Evolutionary conservation across 2,888 invertebrate species (phyloP).

Genomic region (Callosobruchus maculatus): DNA sequence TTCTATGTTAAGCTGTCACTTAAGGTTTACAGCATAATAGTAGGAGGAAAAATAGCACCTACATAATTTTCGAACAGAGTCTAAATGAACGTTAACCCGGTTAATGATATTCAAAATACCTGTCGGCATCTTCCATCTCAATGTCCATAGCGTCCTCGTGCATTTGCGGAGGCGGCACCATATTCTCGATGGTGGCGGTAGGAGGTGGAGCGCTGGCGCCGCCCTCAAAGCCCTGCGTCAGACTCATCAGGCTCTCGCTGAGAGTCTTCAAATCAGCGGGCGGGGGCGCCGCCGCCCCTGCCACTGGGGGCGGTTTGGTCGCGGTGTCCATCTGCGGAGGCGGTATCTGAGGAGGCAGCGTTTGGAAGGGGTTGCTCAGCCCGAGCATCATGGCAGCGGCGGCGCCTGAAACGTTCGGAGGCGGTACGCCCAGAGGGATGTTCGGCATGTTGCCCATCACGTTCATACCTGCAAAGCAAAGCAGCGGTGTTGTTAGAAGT

Average conservation of each 20-base stretch:
- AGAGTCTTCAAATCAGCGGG: slow-evolving; percentile 28
- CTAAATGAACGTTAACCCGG: too few species aligned
- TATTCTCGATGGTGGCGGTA: slow-evolving; percentile 31
- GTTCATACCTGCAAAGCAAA: slow-evolving; percentile 29
- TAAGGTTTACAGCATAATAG: too few species aligned
- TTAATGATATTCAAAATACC: background rate
- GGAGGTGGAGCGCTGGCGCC: slow-evolving; percentile 44
- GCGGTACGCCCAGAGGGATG: slow-evolving; percentile 51
- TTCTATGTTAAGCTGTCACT: too few species aligned
- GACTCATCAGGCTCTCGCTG: slow-evolving; percentile 44
- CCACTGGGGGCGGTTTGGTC: slow-evolving; percentile 18
- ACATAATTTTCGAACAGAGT: too few species aligned
- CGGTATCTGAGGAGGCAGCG: slow-evolving; percentile 35
- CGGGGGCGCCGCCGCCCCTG: background rate
- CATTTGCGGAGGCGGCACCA: slow-evolving; percentile 36
- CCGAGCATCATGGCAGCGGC: slow-evolving; percentile 47
- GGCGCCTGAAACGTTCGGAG: slow-evolving; percentile 55
- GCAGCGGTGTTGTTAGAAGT: background rate
- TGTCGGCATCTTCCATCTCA: slow-evolving; percentile 63
- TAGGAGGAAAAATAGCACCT: too few species aligned
- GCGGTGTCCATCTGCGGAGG: slow-evolving; percentile 27
- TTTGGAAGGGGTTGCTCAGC: slow-evolving; percentile 40
- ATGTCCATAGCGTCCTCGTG: slow-evolving; percentile 78
- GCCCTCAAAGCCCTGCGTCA: slow-evolving; percentile 46
- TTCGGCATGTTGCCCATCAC: slow-evolving; percentile 50